These are phyloP conservation scores for Pseudocheirus occidentalis DNA, from an alignment of 2,797 vertebrate species.

Conservation along the genomic window DNA sequence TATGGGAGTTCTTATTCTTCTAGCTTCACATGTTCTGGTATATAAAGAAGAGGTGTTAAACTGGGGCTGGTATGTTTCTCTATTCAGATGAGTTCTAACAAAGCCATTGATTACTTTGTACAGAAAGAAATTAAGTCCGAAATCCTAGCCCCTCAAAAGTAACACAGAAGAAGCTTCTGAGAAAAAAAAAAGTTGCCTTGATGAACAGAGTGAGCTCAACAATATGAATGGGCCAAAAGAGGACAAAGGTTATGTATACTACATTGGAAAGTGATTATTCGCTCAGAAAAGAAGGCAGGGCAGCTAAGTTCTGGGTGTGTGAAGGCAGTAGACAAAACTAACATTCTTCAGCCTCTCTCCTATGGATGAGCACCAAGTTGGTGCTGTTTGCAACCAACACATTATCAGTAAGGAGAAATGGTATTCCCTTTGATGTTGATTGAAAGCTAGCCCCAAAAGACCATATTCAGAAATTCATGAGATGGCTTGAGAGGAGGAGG, in stretches of 20 bases:
- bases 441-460: background rate
- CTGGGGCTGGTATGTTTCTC: background rate
- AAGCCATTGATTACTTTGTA: background rate
- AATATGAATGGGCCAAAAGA: background rate
- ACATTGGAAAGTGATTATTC: background rate
- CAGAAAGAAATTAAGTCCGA: background rate
- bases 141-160: background rate
- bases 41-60: background rate
- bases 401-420: background rate
- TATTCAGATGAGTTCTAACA: background rate
- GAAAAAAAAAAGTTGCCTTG: background rate
- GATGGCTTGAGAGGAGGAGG: background rate
- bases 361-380: background rate
- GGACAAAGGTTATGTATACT: background rate
- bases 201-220: background rate
- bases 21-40: background rate
- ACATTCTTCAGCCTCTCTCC: background rate
- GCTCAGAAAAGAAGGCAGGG: background rate
- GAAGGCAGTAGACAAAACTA: background rate
- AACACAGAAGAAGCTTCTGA: background rate
- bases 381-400: background rate
- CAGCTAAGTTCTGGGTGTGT: background rate
- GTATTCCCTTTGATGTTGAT: background rate
- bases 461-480: background rate
- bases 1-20: background rate